These are phyloP conservation scores for Pimephales promelas DNA, from an alignment of 2,113 vertebrate genomes.

Conservation along the genomic window DNA sequence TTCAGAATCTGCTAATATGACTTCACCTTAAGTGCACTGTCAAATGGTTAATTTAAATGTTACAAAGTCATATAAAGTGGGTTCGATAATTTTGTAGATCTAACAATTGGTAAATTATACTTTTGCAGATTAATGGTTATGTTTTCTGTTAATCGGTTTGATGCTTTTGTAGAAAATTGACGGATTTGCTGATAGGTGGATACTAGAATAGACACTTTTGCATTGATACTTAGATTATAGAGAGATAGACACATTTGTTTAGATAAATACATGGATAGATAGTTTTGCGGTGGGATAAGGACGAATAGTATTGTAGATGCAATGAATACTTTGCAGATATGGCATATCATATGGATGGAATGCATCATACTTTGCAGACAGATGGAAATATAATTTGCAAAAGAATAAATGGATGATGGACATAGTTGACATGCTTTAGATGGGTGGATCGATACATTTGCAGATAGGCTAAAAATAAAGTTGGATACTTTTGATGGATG, in stretches of 20 bases:
- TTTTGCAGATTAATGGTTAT: not conserved
- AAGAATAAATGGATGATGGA: too few relatives aligned
- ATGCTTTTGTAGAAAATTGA: not conserved
- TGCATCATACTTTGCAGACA: not conserved
- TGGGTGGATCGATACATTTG: too few relatives aligned
- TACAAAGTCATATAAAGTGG: not conserved
- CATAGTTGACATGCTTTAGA: too few relatives aligned
- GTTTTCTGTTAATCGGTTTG: not conserved
- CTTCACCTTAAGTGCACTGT: not conserved
- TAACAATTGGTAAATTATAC: not conserved
- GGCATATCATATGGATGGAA: not conserved
- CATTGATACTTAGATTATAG: not conserved
- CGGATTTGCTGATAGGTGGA: not conserved
- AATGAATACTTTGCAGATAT: not conserved
- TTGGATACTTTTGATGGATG: too few relatives aligned
- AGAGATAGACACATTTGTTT: not conserved
- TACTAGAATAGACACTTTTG: not conserved
- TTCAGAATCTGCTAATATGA: not conserved
- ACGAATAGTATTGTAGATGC: not conserved
- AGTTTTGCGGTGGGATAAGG: not conserved
- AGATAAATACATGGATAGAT: not conserved
- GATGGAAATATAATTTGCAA: not conserved
- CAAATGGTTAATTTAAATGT: not conserved
- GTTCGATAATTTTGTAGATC: not conserved
- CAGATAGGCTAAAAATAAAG: too few relatives aligned